These are phyloP conservation scores for Thereva unica DNA, from an alignment of 2,888 invertebrate genomes.

Conservation along the genomic window DNA sequence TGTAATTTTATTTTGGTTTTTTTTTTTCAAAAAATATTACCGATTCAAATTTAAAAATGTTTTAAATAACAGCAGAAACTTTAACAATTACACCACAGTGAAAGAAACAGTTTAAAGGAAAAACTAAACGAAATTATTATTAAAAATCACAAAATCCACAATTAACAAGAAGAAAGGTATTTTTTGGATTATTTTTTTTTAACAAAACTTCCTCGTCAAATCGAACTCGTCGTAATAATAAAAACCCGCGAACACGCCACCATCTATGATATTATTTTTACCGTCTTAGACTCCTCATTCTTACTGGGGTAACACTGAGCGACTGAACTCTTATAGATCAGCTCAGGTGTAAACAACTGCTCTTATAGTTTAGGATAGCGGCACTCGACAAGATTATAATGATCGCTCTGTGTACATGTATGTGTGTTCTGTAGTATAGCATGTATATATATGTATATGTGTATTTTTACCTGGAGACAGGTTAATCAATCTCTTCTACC, in stretches of 20 bases:
- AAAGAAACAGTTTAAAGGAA: not conserved
- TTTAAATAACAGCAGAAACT: not conserved
- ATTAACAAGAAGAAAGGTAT: slow-evolving; percentile 1
- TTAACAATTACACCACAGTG: not conserved
- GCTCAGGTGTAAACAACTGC: slow-evolving; percentile 4
- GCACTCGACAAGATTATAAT: too few relatives aligned
- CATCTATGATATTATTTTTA: not conserved
- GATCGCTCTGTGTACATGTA: too few relatives aligned
- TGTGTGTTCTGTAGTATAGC: too few relatives aligned
- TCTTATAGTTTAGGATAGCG: not conserved
- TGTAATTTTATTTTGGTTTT: too few relatives aligned
- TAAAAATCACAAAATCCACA: not conserved
- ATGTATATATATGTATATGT: too few relatives aligned
- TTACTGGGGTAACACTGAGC: slow-evolving; percentile 5
- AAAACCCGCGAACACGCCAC: slow-evolving; percentile 8
- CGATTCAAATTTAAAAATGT: too few relatives aligned
- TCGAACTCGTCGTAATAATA: not conserved
- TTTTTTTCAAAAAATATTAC: too few relatives aligned
- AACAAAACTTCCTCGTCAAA: too few relatives aligned
- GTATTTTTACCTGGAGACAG: too few relatives aligned
- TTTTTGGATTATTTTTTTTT: not conserved
- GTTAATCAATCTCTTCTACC: too few relatives aligned
- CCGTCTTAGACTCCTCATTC: not conserved
- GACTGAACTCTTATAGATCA: slow-evolving; percentile 13
- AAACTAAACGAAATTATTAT: not conserved